Base-by-base conservation (phyloP, 2,888 invertebrate species). In the Lamproptera curius region DNA sequence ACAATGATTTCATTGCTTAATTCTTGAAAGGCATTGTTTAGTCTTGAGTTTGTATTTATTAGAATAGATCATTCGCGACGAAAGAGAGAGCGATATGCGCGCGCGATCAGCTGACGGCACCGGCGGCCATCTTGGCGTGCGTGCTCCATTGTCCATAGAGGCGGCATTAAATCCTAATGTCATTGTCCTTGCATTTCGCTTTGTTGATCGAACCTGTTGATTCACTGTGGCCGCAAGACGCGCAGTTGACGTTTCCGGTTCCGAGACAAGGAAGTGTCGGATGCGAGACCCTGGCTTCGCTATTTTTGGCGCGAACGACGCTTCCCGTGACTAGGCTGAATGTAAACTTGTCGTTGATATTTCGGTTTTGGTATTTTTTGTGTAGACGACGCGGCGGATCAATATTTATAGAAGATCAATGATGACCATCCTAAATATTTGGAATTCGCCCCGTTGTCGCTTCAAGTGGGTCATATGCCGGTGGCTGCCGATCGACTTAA, bases 41-140 rank as follows among this genome's bases (percentile, higher is more conserved):
- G n/a, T n/a, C n/a, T n/a, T n/a, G n/a, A n/a, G n/a, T 23, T 23
- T 23, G 23, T 23, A 6, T 23, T 28, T 28, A 28, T 28, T 10
- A 10, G 28, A 28, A 28, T 58, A 59, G 64, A 63, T 69, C 63
- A 61, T 51, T 58, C 59, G 61, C 65, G 58, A 66, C 53, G 77
- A 80, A 76, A 76, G 79, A 81, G 84, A 83, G 70, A 73, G 75
- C 73, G 61, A 73, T 72, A 80, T 81, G 82, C 76, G 73, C 65
- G 83, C 77, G 76, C 82, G 56, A 86, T 86, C 87, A 87, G 87
- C 87, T 87, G 87, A 85, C 81, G 78, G 49, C 58, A 67, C n/a
- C 69, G 75, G 69, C 83, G 68, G 86, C 86, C 86, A 87, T 87
- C 80, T 87, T 87, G 78, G 74, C 65, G 69, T 78, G 76, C 74